Base-by-base conservation (phyloP, 2,888 invertebrate genomes). In the Callyntrura sp. region DNA sequence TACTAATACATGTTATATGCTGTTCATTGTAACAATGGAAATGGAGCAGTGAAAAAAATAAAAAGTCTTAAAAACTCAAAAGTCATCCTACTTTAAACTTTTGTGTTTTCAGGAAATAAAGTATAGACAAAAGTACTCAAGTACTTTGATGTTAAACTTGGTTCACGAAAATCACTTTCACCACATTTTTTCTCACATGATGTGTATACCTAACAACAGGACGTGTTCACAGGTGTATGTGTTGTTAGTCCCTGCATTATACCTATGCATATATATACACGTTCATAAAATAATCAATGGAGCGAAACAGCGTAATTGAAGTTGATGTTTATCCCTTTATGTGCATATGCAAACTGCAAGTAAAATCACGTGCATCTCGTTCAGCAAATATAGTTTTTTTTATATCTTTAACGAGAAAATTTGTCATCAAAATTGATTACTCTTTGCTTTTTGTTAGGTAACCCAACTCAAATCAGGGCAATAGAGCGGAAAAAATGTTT, bases 151-250 rank as follows among this genome's bases (percentile, higher is more conserved):
- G n/a, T n/a, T n/a, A n/a, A n/a, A n/a, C n/a, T n/a, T n/a, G n/a
- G n/a, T n/a, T n/a, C n/a, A n/a, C n/a, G n/a, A n/a, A n/a, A 70
- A 55, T 76, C 51, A 76, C 76, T 76, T 76, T 76, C 76, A 76
- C 76, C 76, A 76, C 51, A 70, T 23, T 65, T 65, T 14, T 65
- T 65, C 28, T 11, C 62, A 65, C 28, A 28, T 9, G 28, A 25
- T 25, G n/a, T n/a, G n/a, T n/a, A n/a, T n/a, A 23, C 20, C 25
- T 11, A 25, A 6, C 23, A 25, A 25, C 20, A 8, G 57, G 8
- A 20, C 17, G 12, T 17, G 17, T 11, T 6, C 12, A 5, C n/a
- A 55, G 14, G 55, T 55, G 3, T 12, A n/a, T n/a, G n/a, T n/a
- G n/a, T n/a, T n/a, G n/a, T n/a, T n/a, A n/a, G n/a, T 6, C 3